These are phyloP conservation scores for Anticlea derivata DNA, from an alignment of 2,888 invertebrate species.

Conservation along the genomic window DNA sequence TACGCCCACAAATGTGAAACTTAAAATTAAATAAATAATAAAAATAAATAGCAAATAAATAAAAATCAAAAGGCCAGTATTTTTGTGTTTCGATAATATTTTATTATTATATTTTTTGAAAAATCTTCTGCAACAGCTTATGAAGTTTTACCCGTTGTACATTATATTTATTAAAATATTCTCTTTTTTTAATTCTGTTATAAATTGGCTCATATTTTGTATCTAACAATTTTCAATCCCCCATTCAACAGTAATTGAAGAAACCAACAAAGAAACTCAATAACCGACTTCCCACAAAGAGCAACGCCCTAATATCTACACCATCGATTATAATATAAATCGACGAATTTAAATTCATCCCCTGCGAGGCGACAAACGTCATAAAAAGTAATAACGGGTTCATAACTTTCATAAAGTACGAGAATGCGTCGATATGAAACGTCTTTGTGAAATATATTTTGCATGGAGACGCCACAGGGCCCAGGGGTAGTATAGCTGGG, in stretches of 20 bases:
- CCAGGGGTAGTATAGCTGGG: neutral
- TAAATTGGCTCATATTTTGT: too few species aligned
- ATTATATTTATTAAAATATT: too few species aligned
- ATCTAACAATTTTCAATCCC: neutral
- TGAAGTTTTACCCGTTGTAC: too few species aligned
- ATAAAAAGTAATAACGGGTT: conserved; percentile 70
- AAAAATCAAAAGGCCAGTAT: too few species aligned
- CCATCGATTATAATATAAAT: conserved; percentile 80
- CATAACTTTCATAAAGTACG: conserved; percentile 67
- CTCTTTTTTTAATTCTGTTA: neutral
- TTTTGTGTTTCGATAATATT: too few species aligned
- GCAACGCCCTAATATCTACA: conserved; percentile 34
- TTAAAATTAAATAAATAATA: too few species aligned
- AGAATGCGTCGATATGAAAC: conserved; percentile 36
- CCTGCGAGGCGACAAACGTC: conserved; percentile 64
- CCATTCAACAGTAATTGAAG: conserved; percentile 2
- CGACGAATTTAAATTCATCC: conserved; percentile 68
- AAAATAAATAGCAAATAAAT: too few species aligned
- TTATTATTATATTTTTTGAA: too few species aligned
- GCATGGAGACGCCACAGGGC: conserved; percentile 17
- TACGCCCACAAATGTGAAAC: too few species aligned
- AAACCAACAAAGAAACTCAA: conserved; percentile 17
- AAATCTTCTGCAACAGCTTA: too few species aligned
- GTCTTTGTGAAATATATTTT: conserved; percentile 25
- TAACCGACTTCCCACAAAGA: conserved; percentile 15